Conservation (phyloP, 2,113 vertebrate species). For the Bos taurus region DNA sequence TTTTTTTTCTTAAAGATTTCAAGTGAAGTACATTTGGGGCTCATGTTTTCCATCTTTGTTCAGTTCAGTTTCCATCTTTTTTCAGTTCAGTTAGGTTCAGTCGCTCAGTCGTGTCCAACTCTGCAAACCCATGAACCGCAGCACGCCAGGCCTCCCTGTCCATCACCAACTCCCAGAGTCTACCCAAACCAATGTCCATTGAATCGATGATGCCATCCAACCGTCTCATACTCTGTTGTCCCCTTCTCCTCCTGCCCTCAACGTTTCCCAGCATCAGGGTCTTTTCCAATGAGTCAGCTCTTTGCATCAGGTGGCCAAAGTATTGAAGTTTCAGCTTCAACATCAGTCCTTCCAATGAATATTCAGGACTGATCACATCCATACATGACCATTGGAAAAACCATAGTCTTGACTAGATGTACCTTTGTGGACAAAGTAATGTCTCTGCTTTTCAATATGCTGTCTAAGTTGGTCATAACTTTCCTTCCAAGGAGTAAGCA, state of each 20-base stretch:
- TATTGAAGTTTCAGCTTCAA: neutral
- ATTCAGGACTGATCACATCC: neutral
- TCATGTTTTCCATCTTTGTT: neutral
- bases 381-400: neutral
- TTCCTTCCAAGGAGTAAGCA: neutral
- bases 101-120: accelerated
- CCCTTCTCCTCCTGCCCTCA: neutral
- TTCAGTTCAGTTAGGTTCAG: neutral
- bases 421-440: neutral
- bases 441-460: neutral
- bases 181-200: neutral
- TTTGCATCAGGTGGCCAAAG: neutral
- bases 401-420: neutral
- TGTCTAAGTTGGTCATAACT: neutral
- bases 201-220: neutral
- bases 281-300: neutral
- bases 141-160: neutral
- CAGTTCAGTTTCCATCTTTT: neutral
- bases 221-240: neutral
- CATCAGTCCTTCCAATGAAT: neutral
- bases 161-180: neutral
- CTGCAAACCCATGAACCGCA: neutral
- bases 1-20: neutral
- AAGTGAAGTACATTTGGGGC: neutral
- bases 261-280: neutral